Percentiles rank a stretch among this genome's conserved stretches.
phyloP scores from a whole-genome alignment of 1,140 invertebrate species.

The Caenorhabditis latens region DNA sequence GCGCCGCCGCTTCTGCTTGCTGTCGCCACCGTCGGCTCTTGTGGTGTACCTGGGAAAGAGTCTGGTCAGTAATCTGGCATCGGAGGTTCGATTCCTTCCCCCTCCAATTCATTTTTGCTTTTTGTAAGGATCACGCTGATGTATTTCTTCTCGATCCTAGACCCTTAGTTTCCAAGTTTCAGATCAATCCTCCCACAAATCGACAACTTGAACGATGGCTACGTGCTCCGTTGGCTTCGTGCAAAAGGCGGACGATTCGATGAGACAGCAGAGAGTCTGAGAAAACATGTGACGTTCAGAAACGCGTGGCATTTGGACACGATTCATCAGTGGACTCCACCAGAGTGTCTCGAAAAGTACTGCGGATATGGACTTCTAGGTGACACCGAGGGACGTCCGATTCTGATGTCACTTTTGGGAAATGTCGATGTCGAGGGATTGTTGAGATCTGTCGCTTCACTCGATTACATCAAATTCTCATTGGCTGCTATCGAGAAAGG shows the following conservation, averaged over 20 bases:
- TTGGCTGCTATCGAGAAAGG: conserved; percentile 77
- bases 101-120: no score
- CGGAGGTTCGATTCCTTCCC: no score
- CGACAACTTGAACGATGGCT: conserved; percentile 69
- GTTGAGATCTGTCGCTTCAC: conserved; percentile 73
- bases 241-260: conserved; percentile 76
- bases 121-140: no score
- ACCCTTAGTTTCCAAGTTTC: neutral
- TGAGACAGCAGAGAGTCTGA: conserved; percentile 76
- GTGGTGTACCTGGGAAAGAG: no score
- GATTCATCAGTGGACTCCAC: conserved; percentile 75
- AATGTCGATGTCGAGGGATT: conserved; percentile 77
- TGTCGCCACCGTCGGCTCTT: no score
- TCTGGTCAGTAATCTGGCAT: no score
- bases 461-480: conserved; percentile 78
- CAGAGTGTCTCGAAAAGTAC: conserved; percentile 78
- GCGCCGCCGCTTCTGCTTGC: no score
- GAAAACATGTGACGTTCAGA: conserved; percentile 74
- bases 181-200: conserved; percentile 65
- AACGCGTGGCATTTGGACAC: conserved; percentile 76
- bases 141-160: no score
- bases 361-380: conserved; percentile 77
- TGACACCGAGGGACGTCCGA: conserved; percentile 76
- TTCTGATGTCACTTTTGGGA: conserved; percentile 77
- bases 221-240: conserved; percentile 75